These are phyloP conservation scores for Drosophila pseudoobscura DNA, from an alignment of 1,140 invertebrate genomes.

Conservation along the genomic window DNA sequence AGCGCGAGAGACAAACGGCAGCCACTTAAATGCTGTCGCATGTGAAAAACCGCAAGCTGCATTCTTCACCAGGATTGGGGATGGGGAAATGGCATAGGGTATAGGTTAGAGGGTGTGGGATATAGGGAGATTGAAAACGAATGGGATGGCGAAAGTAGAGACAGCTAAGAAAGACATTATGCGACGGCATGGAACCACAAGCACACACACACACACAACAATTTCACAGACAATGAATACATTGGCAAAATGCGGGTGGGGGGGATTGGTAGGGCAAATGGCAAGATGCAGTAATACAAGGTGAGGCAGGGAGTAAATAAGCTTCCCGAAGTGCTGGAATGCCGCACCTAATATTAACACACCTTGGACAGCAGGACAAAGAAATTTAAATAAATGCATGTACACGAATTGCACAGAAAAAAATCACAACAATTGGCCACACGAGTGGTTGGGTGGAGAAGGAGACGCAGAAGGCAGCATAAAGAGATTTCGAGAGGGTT, in stretches of 20 bases:
- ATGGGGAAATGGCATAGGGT: no score
- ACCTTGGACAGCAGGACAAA: conserved; percentile 36
- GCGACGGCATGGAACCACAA: conserved; percentile 56
- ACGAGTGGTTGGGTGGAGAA: conserved; percentile 1
- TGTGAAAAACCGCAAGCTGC: conserved; percentile 78
- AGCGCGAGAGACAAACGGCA: conserved; percentile 69
- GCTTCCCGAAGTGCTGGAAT: no score
- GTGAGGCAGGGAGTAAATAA: no score
- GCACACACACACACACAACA: conserved; percentile 38
- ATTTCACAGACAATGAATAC: conserved; percentile 81
- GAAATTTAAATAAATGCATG: conserved; percentile 81
- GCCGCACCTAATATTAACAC: no score
- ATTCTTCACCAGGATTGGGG: conserved; percentile 37
- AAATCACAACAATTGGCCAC: conserved; percentile 55
- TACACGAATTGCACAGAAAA: conserved; percentile 56
- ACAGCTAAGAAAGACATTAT: conserved; percentile 74
- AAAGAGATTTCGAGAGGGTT: neutral
- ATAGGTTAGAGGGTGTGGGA: no score
- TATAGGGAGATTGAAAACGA: neutral
- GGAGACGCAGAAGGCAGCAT: no score
- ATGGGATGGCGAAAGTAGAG: conserved; percentile 27
- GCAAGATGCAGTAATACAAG: conserved; percentile 19
- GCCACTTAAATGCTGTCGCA: conserved; percentile 79
- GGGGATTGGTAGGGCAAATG: no score
- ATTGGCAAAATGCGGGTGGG: conserved; percentile 58